Evolutionary conservation across 2,888 invertebrate species (phyloP), one percentile per base, ranked within the genome.

Genomic region (Philopedon plagiatum): DNA sequence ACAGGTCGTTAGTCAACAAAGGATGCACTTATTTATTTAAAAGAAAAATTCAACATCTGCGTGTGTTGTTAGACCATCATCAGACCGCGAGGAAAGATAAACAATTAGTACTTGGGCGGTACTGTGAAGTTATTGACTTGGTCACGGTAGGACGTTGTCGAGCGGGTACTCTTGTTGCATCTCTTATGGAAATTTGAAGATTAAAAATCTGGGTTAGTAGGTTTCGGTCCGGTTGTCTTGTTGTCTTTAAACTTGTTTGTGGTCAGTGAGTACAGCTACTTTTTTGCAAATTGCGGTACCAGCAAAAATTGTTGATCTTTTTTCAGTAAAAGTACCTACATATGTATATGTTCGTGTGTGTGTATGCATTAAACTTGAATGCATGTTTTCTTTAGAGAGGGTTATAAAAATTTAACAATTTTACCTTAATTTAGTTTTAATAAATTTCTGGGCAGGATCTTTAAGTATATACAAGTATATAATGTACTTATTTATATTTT

Each of bases 151-250:
- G 26, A 54, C n/a, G n/a, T n/a, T n/a, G n/a, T n/a, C 54, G 23
- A 13, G 41, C 49, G n/a, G 23, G 49, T 26, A 23, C 13, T 5
- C 51, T 26, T 46, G n/a, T n/a, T n/a, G 57, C 60, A 51, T 61
- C 51, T 69, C n/a, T n/a, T 18, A 7, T 2, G 68, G 32, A 65
- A 73, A 37, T 58, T 58, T 41, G 15, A 69, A 74, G 51, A 49
- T 64, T 32, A 29, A 51, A 51, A 71, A 73, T 68, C 46, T 64
- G 54, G 73, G 73, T 73, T 58, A 73, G 23, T 62, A 15, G 67
- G 72, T 62, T 62, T 29, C 32, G 66, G 71, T n/a, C 54, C 66
- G 11, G 19, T 44, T 23, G 54, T 54, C 13, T 58, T 9, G 60
- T 26, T 60, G n/a, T 13, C 18, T 18, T 44, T 61, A 61, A 61